Conservation (phyloP, 2,888 invertebrate genomes). For the Balanococcus diminutus region DNA sequence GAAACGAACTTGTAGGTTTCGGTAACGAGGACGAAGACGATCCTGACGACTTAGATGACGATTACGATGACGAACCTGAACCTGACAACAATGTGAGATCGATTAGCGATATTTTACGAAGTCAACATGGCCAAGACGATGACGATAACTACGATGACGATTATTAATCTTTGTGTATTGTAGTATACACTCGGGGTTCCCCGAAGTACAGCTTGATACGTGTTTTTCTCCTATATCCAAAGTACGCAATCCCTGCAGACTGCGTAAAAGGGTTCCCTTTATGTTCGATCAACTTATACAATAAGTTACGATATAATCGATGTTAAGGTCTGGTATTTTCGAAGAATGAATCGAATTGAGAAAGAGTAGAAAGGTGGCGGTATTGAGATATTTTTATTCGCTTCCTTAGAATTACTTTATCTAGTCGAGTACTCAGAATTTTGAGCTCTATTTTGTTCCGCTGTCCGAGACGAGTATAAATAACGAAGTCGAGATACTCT, state of each 20-base stretch:
- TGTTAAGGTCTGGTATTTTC: background rate
- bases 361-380: background rate
- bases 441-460: background rate
- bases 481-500: background rate
- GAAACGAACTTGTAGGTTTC: background rate
- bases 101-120: constrained; percentile 21
- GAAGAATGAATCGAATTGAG: background rate
- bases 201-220: background rate
- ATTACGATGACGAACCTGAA: constrained; percentile 9
- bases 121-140: constrained; percentile 15
- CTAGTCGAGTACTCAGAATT: too few relatives aligned
- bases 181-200: background rate
- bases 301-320: background rate
- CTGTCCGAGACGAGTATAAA: background rate
- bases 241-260: too few relatives aligned
- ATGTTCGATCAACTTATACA: background rate
- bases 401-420: background rate
- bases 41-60: background rate
- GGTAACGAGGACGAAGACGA: constrained; percentile 39
- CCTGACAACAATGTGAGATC: background rate
- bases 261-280: too few relatives aligned
- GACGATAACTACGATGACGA: constrained; percentile 48
- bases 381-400: background rate
- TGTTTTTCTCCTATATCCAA: background rate
- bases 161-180: background rate